Evolutionary conservation across 2,797 vertebrate species (phyloP).

Genomic region (Gymnothorax javanicus): DNA sequence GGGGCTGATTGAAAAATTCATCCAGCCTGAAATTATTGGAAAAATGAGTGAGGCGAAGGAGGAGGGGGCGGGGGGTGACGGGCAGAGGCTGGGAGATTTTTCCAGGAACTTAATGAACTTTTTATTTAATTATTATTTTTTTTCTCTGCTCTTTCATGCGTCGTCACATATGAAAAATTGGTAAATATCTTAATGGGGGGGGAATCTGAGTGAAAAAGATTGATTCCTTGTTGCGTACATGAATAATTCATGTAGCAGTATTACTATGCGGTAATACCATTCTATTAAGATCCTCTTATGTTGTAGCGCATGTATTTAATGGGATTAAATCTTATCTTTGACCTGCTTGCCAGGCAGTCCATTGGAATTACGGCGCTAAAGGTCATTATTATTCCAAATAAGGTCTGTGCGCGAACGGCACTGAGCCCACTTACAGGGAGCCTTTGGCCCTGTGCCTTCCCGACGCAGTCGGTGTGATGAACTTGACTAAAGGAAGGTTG

Average conservation of each 20-base stretch:
- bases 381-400: conserved; percentile 12
- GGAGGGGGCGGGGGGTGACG: background rate
- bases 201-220: background rate
- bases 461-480: background rate
- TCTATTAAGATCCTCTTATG: conserved; percentile 10
- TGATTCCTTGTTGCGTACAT: conserved; percentile 6
- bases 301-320: conserved; percentile 1
- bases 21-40: conserved; percentile 28
- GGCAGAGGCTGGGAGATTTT: conserved; percentile 10
- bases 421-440: background rate
- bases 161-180: conserved; percentile 11
- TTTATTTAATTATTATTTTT: conserved; percentile 27
- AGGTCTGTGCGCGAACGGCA: background rate
- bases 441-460: background rate
- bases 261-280: background rate
- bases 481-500: background rate
- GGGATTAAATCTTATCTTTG: conserved; percentile 15
- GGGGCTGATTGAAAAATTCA: conserved; percentile 34
- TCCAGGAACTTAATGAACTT: conserved; percentile 34
- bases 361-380: background rate
- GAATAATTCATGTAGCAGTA: conserved; percentile 10
- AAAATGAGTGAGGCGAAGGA: conserved; percentile 18
- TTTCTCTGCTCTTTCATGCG: conserved; percentile 19
- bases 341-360: conserved; percentile 7
- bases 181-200: background rate